These are phyloP conservation scores for Brachystomella parvula DNA, from an alignment of 1,140 invertebrate species.

Conservation along the genomic window DNA sequence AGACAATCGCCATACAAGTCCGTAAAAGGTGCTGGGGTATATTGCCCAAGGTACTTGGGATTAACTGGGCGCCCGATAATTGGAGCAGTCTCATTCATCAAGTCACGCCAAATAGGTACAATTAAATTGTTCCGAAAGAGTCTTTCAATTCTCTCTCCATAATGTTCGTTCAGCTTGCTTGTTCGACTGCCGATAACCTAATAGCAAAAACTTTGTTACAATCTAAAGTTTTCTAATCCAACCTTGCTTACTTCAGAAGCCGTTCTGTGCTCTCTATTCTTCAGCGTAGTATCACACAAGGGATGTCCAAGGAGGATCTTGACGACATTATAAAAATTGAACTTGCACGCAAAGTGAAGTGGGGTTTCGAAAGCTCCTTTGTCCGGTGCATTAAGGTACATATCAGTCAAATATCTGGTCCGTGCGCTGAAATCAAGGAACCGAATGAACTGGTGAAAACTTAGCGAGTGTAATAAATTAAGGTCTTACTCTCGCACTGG, in stretches of 20 bases:
- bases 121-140: conserved; percentile 6
- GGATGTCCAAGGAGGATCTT: conserved; percentile 19
- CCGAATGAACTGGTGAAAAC: background rate
- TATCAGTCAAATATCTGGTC: conserved; percentile 7
- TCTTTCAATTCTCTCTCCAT: conserved; percentile 8
- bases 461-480: background rate
- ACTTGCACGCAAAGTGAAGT: conserved; percentile 22
- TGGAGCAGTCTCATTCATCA: background rate
- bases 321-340: conserved; percentile 8
- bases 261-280: background rate
- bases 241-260: conserved; percentile 19
- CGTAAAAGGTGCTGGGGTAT: conserved; percentile 4
- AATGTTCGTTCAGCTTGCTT: background rate
- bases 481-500: background rate
- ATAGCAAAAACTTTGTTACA: conserved; percentile 2
- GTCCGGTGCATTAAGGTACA: conserved; percentile 24
- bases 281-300: background rate
- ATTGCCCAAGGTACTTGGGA: conserved; percentile 7
- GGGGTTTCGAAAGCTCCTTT: conserved; percentile 21
- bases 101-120: conserved; percentile 24
- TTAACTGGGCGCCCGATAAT: conserved; percentile 7
- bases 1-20: conserved; percentile 8
- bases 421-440: background rate
- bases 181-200: conserved; percentile 16
- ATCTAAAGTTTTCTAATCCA: background rate